Evolutionary conservation across 2,797 vertebrate genomes (phyloP), one percentile per base, ranked within the genome.

Genomic region (Lepidocolaptes lacrymiger): DNA sequence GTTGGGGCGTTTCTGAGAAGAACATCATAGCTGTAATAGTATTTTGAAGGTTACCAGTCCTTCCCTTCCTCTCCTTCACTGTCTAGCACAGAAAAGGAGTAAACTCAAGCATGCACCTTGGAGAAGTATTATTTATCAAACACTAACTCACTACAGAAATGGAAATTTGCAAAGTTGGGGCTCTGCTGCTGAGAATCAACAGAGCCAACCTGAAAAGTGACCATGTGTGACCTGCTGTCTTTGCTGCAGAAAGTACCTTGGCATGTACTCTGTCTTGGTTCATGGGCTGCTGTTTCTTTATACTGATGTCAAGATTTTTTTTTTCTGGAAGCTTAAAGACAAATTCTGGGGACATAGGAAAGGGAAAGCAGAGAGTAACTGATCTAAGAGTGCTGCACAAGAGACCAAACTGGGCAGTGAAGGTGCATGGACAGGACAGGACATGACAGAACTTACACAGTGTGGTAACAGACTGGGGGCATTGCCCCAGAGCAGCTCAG

Each of bases 371-470:
- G 66, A 44, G 11, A 19, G 22, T 2, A 17, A 61, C 0, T 46
- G 27, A 39, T 61, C 32, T 61, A 21, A 1, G 3, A 18, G 73
- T 3, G 9, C 77, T 79, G 74, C 26, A 41, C 10, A 24, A 30
- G 62, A 86, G 28, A 80, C 11, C 28, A 66, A n/a, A 76, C 5
- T 0, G 0, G 48, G 39, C 0, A 0, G 32, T 28, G 12, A 49
- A 44, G 58, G 28, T 46, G 39, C 6, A 8, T 1, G 3, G 56
- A 10, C 1, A 10, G 37, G 62, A 44, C 0, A 16, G 0, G 59
- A 54, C n/a, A 4, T 0, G 14, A 19, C 44, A 75, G 66, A 77
- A 58, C 22, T 21, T 32, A 76, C 3, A 7, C 15, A 5, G 0
- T 1, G 26, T 0, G 34, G 41, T 41, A 55, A 68, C 19, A 14